Evolutionary conservation across 2,113 vertebrate species (phyloP).

Genomic region (Pipa parva): DNA sequence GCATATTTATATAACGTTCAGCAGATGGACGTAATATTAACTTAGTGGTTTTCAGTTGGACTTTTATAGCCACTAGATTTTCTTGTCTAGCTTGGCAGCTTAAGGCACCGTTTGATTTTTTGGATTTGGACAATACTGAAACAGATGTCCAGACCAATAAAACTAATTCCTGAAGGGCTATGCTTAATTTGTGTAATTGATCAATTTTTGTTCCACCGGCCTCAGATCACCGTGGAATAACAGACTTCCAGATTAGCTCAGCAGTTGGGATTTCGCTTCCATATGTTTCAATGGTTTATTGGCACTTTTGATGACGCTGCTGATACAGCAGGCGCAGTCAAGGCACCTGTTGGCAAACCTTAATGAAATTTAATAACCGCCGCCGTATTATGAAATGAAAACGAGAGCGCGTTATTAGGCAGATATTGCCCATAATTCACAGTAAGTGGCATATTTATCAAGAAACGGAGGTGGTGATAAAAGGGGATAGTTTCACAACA

Average conservation of each 20-base stretch:
- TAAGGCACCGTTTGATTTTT: conserved; percentile 92
- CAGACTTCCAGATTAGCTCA: conserved; percentile 91
- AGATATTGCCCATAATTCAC: conserved; percentile 30
- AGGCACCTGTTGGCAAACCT: conserved; percentile 83
- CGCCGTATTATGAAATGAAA: conserved; percentile 4
- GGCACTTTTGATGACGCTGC: conserved; percentile 67
- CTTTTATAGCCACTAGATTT: conserved; percentile 91
- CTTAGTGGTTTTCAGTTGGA: conserved; percentile 90
- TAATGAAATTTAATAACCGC: conserved; percentile 37
- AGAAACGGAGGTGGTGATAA: no score
- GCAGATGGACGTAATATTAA: conserved; percentile 97
- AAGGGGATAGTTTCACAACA: no score
- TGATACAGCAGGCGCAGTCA: conserved; percentile 73
- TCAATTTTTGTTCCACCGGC: conserved; percentile 87
- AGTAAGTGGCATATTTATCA: no score
- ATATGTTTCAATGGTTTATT: conserved; percentile 87
- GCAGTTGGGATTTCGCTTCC: conserved; percentile 85
- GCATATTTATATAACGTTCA: conserved; percentile 80
- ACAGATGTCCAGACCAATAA: conserved; percentile 99
- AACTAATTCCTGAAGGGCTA: conserved; percentile 96
- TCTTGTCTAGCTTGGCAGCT: conserved; percentile 87
- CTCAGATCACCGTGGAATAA: conserved; percentile 87
- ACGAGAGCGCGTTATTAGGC: conserved; percentile 26
- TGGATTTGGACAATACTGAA: conserved; percentile 99
- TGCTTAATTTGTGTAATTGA: conserved; percentile 97